Evolutionary conservation across 2,797 vertebrate genomes (phyloP).

Genomic region (Gymnodraco acuticeps): DNA sequence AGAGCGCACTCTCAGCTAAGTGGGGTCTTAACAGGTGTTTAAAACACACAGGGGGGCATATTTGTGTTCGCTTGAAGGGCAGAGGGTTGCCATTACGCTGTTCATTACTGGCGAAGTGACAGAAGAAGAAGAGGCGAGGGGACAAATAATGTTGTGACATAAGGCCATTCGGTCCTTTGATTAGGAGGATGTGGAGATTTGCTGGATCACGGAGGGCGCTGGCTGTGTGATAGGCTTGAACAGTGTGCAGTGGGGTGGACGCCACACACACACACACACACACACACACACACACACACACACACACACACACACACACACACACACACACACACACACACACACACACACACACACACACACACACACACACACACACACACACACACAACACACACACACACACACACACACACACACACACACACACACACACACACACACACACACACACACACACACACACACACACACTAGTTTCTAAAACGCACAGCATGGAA

Average conservation of each 20-base stretch:
- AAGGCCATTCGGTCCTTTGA: constrained; percentile 50
- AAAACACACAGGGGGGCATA: constrained; percentile 64
- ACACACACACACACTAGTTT: constrained; percentile 14
- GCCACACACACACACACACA: too few relatives aligned
- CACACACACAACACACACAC: too few relatives aligned
- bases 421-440: not conserved
- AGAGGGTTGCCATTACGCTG: constrained; percentile 55
- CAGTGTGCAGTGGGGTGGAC: constrained; percentile 46
- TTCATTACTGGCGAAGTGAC: constrained; percentile 66
- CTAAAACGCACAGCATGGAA: constrained; percentile 17
- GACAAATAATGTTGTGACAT: constrained; percentile 64
- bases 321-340: constrained; percentile 10
- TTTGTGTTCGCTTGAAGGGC: constrained; percentile 64
- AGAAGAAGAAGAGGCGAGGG: constrained; percentile 55
- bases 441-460: constrained; percentile 6
- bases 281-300: constrained; percentile 12
- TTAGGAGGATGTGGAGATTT: constrained; percentile 41
- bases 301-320: constrained; percentile 5
- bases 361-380: constrained; percentile 10
- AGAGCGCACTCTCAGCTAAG: constrained; percentile 49
- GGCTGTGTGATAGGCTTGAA: constrained; percentile 28
- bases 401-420: too few relatives aligned
- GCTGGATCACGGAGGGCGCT: constrained; percentile 23
- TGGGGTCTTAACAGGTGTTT: constrained; percentile 74
- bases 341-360: constrained; percentile 10